Evolutionary conservation across 2,888 invertebrate species (phyloP).

Genomic region (Archaeoteleia sp.): DNA sequence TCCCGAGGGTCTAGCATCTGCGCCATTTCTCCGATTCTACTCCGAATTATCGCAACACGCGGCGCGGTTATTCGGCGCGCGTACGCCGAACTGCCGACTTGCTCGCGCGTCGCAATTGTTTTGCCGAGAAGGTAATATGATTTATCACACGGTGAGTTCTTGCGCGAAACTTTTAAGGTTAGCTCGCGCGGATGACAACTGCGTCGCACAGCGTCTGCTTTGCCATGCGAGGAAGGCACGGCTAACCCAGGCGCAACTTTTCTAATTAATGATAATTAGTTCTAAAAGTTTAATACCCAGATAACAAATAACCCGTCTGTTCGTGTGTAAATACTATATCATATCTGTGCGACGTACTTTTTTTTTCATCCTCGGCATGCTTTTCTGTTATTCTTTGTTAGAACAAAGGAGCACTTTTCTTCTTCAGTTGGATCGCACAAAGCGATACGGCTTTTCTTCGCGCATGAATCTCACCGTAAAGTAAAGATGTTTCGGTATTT

Average conservation of each 20-base stretch:
- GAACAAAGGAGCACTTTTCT: too few species aligned
- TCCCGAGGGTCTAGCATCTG: neutral
- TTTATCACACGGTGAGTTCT: slow-evolving; percentile 56
- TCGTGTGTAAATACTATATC: slow-evolving; percentile 59
- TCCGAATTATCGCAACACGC: slow-evolving; percentile 17
- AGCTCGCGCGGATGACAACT: slow-evolving; percentile 27
- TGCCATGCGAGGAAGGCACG: slow-evolving; percentile 22
- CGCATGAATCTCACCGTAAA: too few species aligned
- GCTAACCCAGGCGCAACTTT: slow-evolving; percentile 63
- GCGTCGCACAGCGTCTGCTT: slow-evolving; percentile 22
- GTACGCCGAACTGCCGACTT: slow-evolving; percentile 40
- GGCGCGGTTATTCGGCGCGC: slow-evolving; percentile 11
- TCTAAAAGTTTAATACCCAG: slow-evolving; percentile 64
- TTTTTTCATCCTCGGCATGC: too few species aligned
- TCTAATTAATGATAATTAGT: slow-evolving; percentile 74
- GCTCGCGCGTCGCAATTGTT: slow-evolving; percentile 57
- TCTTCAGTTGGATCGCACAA: too few species aligned
- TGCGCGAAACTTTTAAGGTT: slow-evolving; percentile 59
- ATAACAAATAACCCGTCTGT: slow-evolving; percentile 66
- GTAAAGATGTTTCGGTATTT: too few species aligned
- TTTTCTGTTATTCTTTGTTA: too few species aligned
- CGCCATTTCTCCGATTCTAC: slow-evolving; percentile 20
- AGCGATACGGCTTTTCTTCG: too few species aligned
- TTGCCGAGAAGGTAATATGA: slow-evolving; percentile 49
- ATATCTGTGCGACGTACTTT: slow-evolving; percentile 16